phyloP scores from a whole-genome alignment of 2,113 vertebrate genomes.

The Castor canadensis region DNA sequence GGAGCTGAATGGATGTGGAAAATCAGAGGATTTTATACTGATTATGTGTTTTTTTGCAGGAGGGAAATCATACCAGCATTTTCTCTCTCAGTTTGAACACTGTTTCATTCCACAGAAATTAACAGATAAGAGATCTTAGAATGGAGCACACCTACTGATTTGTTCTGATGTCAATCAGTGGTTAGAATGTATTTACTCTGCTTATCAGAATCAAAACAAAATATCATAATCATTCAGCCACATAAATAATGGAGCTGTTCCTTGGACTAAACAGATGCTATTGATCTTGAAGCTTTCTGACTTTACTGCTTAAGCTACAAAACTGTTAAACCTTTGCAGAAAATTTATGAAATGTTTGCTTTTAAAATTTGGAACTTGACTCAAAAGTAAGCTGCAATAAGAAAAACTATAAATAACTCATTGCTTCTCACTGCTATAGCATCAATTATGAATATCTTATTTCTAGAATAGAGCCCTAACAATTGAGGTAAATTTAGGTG shows the following conservation, averaged over 20 bases:
- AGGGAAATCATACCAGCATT: slow-evolving; percentile 53
- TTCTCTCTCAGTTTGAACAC: slow-evolving; percentile 64
- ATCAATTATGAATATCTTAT: background rate
- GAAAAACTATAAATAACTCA: background rate
- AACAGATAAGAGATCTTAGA: slow-evolving; percentile 63
- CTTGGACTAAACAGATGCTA: slow-evolving; percentile 47
- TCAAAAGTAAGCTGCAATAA: background rate
- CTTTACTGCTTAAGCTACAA: slow-evolving; percentile 33
- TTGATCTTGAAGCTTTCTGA: slow-evolving; percentile 41
- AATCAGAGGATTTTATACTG: slow-evolving; percentile 59
- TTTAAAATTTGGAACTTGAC: slow-evolving; percentile 13
- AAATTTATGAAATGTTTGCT: slow-evolving; percentile 31
- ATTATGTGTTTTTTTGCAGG: slow-evolving; percentile 13
- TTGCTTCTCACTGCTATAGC: background rate
- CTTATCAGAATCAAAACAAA: slow-evolving; percentile 70
- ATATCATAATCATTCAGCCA: slow-evolving; percentile 54
- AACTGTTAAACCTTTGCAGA: slow-evolving; percentile 17
- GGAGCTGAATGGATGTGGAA: slow-evolving; percentile 14
- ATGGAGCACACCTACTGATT: slow-evolving; percentile 58
- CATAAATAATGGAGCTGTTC: slow-evolving; percentile 35
- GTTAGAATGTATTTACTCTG: slow-evolving; percentile 53
- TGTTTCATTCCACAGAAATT: slow-evolving; percentile 63
- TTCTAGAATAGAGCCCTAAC: background rate
- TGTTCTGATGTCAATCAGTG: slow-evolving; percentile 60
- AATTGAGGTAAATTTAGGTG: background rate